A percentile compares a stretch with the other conserved stretches of the same genome.
Evolutionary conservation across 2,797 vertebrate species (phyloP).

Genomic region (Chelmon rostratus): DNA sequence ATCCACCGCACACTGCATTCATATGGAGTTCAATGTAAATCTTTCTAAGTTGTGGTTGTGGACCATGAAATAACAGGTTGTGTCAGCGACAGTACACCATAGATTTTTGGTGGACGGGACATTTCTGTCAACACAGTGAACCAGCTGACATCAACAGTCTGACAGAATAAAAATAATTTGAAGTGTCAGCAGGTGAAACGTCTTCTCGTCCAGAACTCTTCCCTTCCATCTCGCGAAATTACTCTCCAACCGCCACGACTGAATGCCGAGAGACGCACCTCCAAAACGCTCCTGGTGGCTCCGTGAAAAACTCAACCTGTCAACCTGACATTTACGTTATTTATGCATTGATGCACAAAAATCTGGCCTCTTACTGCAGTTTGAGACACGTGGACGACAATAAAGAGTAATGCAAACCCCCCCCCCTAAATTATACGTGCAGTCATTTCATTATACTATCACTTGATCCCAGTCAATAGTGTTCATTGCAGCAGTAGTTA

Average conservation of each 20-base stretch:
- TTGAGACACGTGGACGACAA: neutral
- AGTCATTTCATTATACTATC: neutral
- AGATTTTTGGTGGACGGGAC: constrained; percentile 1
- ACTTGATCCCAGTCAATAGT: neutral
- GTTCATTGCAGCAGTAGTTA: neutral
- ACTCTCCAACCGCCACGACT: neutral
- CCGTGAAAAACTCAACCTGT: neutral
- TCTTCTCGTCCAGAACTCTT: neutral
- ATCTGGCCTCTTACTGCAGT: neutral
- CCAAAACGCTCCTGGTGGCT: neutral
- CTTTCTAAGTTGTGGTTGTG: neutral
- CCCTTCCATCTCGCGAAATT: constrained; percentile 1
- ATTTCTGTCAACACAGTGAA: constrained; percentile 13
- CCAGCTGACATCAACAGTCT: neutral
- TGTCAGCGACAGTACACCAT: neutral
- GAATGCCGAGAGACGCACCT: neutral
- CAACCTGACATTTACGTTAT: neutral
- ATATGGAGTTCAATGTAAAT: constrained; percentile 28
- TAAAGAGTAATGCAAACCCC: neutral
- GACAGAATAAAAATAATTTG: constrained; percentile 16
- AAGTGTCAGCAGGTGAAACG: constrained; percentile 28
- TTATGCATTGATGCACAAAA: neutral
- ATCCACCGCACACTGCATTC: constrained; percentile 20
- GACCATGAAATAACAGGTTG: constrained; percentile 21
- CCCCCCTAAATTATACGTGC: neutral